Base-by-base conservation (phyloP, 2,113 vertebrate species). In the Psittacula cyanocephala region DNA sequence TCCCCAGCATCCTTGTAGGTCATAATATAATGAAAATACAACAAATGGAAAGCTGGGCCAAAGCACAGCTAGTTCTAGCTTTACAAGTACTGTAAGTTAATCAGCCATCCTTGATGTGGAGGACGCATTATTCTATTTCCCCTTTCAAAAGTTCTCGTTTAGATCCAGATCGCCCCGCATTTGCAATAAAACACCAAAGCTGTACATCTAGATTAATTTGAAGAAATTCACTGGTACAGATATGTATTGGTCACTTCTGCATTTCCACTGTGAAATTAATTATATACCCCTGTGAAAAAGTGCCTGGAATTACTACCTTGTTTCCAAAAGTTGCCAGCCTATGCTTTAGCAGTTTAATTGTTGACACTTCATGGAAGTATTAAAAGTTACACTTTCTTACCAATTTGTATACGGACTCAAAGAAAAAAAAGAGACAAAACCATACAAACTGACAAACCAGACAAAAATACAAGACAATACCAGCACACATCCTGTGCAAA, bases 21-120 rank as follows among this genome's bases (percentile, higher is more conserved):
- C 31, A 57, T n/a, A 57, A 78, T 64, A 52, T 67, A 90, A 86
- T 79, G 77, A 92, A 85, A 96, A 94, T 83, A 29, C 9, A 87
- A 35, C 23, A 95, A 78, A 71, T 24, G 28, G 17, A 82, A 96
- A 89, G 23, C 49, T 67, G 47, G 19, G 60, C 57, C 7, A 46
- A 87, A 93, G 67, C 24, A 72, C n/a, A 87, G 49, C 16, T 80
- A 57, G 23, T 59, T 88, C 29, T 77, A 77, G 57, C 35, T 65
- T 81, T 37, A 35, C 12, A 57, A 81, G 39, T 35, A 69, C 25
- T 60, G 37, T 75, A 83, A 91, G 19, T 85, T 92, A 85, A 82
- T 88, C 46, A 82, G 13, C 6, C 59, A 77, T 67, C 27, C 28
- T 19, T 49, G 52, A 60, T 47, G 24, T 31, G 28, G 15, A 84